Percentiles rank a stretch among this genome's conserved stretches.
phyloP scores from a whole-genome alignment of 2,888 invertebrate genomes.

The Agapostemon virescens region DNA sequence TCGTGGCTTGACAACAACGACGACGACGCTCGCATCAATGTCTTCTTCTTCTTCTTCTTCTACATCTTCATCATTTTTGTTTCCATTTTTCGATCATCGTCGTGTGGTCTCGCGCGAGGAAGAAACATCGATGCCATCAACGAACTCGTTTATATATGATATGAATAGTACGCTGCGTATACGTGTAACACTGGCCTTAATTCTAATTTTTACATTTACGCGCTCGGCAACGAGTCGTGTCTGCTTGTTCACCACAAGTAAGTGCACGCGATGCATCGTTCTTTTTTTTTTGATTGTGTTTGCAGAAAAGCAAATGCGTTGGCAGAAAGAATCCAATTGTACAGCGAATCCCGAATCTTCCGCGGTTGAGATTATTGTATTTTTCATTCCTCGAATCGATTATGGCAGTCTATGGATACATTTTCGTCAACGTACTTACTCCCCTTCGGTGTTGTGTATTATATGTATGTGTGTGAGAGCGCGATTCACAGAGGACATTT shows the following conservation, averaged over 20 bases:
- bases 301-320: constrained; percentile 55
- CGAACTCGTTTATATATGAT: constrained; percentile 76
- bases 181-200: constrained; percentile 81
- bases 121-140: constrained; percentile 66
- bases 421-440: constrained; percentile 59
- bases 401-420: constrained; percentile 55
- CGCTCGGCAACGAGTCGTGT: constrained; percentile 55
- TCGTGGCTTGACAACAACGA: constrained; percentile 35
- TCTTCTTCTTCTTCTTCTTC: constrained; percentile 18
- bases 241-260: constrained; percentile 56
- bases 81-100: constrained; percentile 3
- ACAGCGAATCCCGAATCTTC: constrained; percentile 26
- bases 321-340: constrained; percentile 45
- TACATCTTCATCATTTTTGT: background rate
- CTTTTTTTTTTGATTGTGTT: constrained; percentile 63
- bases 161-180: constrained; percentile 80
- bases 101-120: constrained; percentile 41
- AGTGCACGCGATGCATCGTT: constrained; percentile 45
- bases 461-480: constrained; percentile 30
- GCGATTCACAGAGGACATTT: constrained; percentile 50
- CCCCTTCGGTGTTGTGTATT: background rate
- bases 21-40: constrained; percentile 17
- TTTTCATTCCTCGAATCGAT: constrained; percentile 15
- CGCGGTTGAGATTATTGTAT: background rate
- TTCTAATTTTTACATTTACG: constrained; percentile 78